Conservation (phyloP, 1,140 invertebrate genomes). For the Octopus sinensis region DNA sequence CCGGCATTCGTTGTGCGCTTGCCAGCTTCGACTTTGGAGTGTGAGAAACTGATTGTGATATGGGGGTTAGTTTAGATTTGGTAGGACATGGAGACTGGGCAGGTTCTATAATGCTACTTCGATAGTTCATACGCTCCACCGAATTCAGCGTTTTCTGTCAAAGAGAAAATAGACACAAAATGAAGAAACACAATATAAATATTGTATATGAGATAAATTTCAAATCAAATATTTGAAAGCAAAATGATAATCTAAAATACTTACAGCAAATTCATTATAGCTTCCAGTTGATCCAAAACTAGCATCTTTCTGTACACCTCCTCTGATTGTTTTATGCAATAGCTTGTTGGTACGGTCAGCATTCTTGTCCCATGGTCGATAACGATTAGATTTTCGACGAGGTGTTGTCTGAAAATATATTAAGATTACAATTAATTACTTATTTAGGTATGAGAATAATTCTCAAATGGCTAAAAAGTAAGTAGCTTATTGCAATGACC, state of each 20-base stretch:
- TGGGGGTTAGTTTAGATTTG: no score
- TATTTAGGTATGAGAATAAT: no score
- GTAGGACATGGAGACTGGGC: neutral
- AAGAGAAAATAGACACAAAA: neutral
- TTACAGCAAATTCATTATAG: slow-evolving; percentile 9
- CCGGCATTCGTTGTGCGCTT: neutral
- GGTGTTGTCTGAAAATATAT: neutral
- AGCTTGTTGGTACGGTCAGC: neutral
- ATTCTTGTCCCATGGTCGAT: neutral
- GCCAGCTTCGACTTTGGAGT: neutral
- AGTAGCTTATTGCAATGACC: no score
- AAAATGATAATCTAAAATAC: neutral
- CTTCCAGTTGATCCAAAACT: neutral
- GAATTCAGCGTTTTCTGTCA: neutral
- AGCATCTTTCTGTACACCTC: neutral
- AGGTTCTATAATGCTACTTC: neutral
- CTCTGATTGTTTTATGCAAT: neutral
- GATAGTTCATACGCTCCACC: neutral
- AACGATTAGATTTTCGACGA: neutral
- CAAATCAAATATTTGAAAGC: neutral
- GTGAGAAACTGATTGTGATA: no score
- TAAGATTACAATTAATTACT: no score
- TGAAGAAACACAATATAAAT: neutral
- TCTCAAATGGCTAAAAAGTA: no score
- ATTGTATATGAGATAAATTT: neutral